phyloP scores from a whole-genome alignment of 1,140 invertebrate genomes.

The Wiebesia pumilae region DNA sequence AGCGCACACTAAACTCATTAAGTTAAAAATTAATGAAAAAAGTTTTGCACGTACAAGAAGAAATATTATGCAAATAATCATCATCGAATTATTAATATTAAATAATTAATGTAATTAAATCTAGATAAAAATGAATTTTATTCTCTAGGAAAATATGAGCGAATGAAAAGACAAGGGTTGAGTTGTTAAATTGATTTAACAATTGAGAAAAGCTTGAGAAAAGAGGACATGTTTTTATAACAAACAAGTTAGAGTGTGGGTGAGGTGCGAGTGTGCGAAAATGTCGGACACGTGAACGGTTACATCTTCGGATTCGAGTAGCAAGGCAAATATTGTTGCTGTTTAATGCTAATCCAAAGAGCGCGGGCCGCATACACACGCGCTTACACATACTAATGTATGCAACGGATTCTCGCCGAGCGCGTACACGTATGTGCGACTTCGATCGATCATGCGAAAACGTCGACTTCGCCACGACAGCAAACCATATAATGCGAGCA shows the following conservation, averaged over 20 bases:
- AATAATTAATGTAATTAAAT: too few relatives aligned
- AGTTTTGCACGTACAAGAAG: too few relatives aligned
- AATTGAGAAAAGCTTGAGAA: neutral
- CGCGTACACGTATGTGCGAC: neutral
- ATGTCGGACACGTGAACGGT: neutral
- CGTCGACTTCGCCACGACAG: conserved; percentile 15
- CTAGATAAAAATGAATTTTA: too few relatives aligned
- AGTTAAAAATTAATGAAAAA: too few relatives aligned
- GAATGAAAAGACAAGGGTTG: too few relatives aligned
- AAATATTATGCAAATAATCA: too few relatives aligned
- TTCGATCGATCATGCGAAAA: conserved; percentile 13
- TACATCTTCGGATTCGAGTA: neutral
- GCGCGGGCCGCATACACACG: neutral
- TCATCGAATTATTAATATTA: too few relatives aligned
- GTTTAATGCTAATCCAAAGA: conserved; percentile 26
- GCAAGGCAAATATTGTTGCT: conserved; percentile 25
- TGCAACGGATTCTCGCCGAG: too few relatives aligned
- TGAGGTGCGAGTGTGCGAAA: neutral
- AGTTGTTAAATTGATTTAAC: neutral
- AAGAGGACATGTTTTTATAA: neutral
- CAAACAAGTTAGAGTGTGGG: neutral
- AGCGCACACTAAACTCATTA: too few relatives aligned
- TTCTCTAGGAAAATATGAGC: too few relatives aligned
- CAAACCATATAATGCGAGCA: conserved; percentile 32
- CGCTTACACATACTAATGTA: too few relatives aligned